Percentiles rank a stretch among this genome's conserved stretches.
Evolutionary conservation across 2,797 vertebrate genomes (phyloP).

Genomic region (Tarsius wallacei): DNA sequence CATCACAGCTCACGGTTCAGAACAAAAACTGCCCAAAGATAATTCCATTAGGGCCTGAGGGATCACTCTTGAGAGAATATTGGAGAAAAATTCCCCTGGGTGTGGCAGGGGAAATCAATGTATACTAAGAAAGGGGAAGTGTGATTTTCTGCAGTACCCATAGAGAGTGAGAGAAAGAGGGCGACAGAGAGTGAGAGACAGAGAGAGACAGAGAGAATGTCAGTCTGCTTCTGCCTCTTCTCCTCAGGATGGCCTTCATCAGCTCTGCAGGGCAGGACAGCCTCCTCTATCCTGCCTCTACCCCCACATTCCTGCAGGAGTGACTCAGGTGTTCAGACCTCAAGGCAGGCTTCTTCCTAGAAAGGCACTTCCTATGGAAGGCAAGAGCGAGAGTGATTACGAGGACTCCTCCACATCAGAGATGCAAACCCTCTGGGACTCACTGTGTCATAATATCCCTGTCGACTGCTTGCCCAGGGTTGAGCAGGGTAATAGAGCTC

Average conservation of each 20-base stretch:
- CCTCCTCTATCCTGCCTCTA: rapidly evolving
- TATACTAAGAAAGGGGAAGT: neutral
- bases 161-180: neutral
- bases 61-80: neutral
- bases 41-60: neutral
- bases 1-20: neutral
- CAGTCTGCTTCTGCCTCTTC: neutral
- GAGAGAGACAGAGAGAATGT: neutral
- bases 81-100: no score
- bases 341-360: neutral
- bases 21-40: neutral
- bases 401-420: rapidly evolving
- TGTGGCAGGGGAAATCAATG: neutral
- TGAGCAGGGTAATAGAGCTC: neutral
- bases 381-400: neutral
- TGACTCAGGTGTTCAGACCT: slow-evolving; percentile 27
- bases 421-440: neutral
- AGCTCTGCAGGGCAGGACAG: neutral
- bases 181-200: neutral
- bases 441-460: neutral
- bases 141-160: neutral
- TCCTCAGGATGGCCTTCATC: neutral
- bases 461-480: neutral
- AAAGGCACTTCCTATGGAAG: neutral
- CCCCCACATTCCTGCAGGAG: neutral